Base-by-base conservation (phyloP, 2,888 invertebrate species). In the Dynastes grantii region DNA sequence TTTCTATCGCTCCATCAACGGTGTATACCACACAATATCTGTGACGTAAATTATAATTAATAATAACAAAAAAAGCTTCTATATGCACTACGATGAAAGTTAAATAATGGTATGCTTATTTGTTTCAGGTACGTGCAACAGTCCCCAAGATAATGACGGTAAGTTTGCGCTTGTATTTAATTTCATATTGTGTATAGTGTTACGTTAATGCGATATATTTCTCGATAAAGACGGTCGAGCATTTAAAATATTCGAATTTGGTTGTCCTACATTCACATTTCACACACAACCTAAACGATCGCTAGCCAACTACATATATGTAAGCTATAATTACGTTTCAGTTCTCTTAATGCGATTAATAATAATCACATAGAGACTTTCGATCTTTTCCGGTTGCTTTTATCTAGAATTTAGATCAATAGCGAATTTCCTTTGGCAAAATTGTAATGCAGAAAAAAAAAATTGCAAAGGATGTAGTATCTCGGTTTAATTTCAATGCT, bases 41-140 rank as follows among this genome's bases (percentile, higher is more conserved):
- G 27, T 11, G 45, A 68, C 49, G 49, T 68, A 68, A 68, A 51
- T 51, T 51, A 32, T 68, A 68, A 68, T 68, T 16, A 58, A 22
- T 16, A 58, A 2, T 5, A 16, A 22, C 22, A 22, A 8, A 68
- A 49, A 40, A 65, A 37, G 6, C 32, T 40, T 40, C n/a, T 40
- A 16, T 37, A 45, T 45, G 45, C 45, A 8, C 22, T 9, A 58
- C 55, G 27, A 68, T 49, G 68, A 77, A 77, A 77, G 68, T 68
- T 58, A 27, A 77, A 55, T 68, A 77, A 77, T 55, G 55, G 76
- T 68, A 37, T 58, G 45, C 45, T 45, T 45, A 22, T 22, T 82
- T 84, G 81, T 86, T 86, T 27, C 83, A 86, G 86, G 85, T 86
- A 86, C 86, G 85, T 86, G 82, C 79, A 84, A 85, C 77, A 85